Base-by-base conservation (phyloP, 2,797 vertebrate genomes). In the Darevskia nairensis region DNA sequence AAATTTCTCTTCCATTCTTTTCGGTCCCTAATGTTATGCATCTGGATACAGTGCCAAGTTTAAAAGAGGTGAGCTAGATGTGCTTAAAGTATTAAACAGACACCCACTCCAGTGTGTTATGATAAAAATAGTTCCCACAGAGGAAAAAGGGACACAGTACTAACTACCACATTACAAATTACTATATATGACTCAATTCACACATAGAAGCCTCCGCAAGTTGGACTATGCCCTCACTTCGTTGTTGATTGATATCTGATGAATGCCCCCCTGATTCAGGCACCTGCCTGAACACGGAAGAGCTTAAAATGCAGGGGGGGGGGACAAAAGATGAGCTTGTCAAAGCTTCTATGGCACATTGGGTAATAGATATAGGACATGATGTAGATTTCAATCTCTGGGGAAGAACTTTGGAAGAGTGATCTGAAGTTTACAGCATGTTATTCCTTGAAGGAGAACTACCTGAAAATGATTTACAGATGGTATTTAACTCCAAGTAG, bases 71-170 rank as follows among this genome's bases (percentile, higher is more conserved):
- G 69, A 82, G 71, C 68, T 76, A 86, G 44, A 86, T 41, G 46
- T 41, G 71, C 32, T 81, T 75, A 86, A 76, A 68, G 59, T 55
- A 82, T 85, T 81, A 86, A 87, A 82, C 80, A 89, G 78, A 86
- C 44, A 55, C 69, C 61, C 19, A 68, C 68, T 80, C 59, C 74
- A 69, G 66, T 44, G 27, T 76, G 55, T 66, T 85, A 27, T 21
- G 88, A 89, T 89, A 81, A 89, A 85, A 81, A 81, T 76, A 81
- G 88, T 81, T 39, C 19, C 61, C 32, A 59, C 25, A 59, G 71
- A 81, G 71, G 78, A 86, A 13, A 76, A 87, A 82, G 59, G 29
- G 66, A 76, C 71, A 61, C 25, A 8, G 71, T 61, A 76, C 68
- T 46, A 64, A 82, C 66, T 75, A 66, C 19, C 41, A 86, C 44